These are phyloP conservation scores for Volucella zonaria DNA, from an alignment of 2,888 invertebrate genomes.

Conservation along the genomic window DNA sequence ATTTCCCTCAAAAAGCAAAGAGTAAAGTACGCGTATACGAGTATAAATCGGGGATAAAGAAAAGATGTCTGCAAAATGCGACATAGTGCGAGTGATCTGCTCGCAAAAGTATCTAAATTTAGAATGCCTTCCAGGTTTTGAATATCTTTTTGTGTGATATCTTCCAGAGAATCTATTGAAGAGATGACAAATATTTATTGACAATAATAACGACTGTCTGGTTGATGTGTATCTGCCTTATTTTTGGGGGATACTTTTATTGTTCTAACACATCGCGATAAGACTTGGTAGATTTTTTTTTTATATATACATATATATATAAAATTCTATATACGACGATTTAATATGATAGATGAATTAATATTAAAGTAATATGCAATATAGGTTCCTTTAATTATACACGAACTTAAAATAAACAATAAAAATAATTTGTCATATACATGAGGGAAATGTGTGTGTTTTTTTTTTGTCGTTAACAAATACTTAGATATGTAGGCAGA, in stretches of 20 bases:
- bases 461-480: neutral
- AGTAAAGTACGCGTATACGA: neutral
- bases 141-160: constrained; percentile 29
- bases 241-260: constrained; percentile 37
- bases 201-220: constrained; percentile 61
- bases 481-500: neutral
- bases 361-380: constrained; percentile 3
- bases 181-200: constrained; percentile 52
- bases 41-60: constrained; percentile 6
- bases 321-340: neutral
- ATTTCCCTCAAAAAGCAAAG: neutral
- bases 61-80: constrained; percentile 52
- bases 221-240: constrained; percentile 24
- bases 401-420: constrained; percentile 1
- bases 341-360: constrained; percentile 3
- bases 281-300: constrained; percentile 48
- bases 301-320: no score
- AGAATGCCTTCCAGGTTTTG: constrained; percentile 50
- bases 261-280: constrained; percentile 27
- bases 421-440: constrained; percentile 3
- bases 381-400: constrained; percentile 43
- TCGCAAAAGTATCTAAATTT: constrained; percentile 50
- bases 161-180: constrained; percentile 43
- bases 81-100: constrained; percentile 20
- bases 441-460: neutral